Percentiles rank a stretch among this genome's conserved stretches.
Conservation (phyloP, 1,140 invertebrate genomes). For the Lutraria rhynchaena region DNA sequence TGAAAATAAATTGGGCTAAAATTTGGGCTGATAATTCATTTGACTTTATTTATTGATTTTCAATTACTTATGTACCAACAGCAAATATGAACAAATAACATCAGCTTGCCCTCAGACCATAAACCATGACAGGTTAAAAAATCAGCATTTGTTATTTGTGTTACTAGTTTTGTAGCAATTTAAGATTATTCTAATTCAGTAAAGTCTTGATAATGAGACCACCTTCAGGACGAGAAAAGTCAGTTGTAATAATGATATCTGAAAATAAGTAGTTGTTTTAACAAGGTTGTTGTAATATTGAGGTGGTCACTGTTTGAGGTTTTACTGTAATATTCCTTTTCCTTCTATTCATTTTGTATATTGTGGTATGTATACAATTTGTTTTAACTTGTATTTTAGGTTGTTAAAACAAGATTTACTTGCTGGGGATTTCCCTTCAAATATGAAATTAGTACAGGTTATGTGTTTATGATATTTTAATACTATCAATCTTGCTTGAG, state of each 20-base stretch:
- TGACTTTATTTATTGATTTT: no score
- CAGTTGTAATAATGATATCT: no score
- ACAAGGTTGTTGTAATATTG: no score
- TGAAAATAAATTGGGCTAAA: no score
- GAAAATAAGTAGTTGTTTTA: no score
- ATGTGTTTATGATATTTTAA: not conserved
- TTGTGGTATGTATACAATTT: not conserved
- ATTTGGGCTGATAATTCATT: no score
- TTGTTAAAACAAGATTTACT: conserved; percentile 90
- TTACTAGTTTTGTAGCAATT: not conserved
- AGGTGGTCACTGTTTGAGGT: no score
- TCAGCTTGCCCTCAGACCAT: not conserved
- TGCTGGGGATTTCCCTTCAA: conserved; percentile 93
- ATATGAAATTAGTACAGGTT: conserved; percentile 95
- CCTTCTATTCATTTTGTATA: not conserved
- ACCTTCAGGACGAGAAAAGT: no score
- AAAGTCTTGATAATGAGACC: no score
- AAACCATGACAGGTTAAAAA: not conserved
- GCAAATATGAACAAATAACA: not conserved
- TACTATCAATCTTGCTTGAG: not conserved
- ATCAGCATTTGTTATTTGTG: not conserved
- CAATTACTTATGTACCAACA: not conserved
- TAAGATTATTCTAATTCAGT: no score
- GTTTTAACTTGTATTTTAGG: conserved; percentile 62
- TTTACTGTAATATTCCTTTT: no score